phyloP scores from a whole-genome alignment of 2,888 invertebrate genomes.

The Microctonus aethiopoides region DNA sequence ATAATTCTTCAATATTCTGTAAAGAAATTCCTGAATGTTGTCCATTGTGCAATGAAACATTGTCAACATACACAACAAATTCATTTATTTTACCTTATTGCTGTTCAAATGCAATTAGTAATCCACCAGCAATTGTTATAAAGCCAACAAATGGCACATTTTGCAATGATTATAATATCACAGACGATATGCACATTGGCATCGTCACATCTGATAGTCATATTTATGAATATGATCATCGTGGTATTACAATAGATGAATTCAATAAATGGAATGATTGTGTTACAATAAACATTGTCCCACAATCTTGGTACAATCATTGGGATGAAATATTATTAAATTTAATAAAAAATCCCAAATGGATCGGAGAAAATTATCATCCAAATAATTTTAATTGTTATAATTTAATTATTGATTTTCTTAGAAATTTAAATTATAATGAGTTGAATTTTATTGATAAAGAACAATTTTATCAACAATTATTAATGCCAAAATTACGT shows the following conservation, averaged over 20 bases:
- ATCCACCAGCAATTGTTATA: slow-evolving; percentile 84
- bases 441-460: slow-evolving; percentile 51
- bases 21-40: slow-evolving; percentile 81
- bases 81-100: slow-evolving; percentile 82
- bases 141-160: slow-evolving; percentile 91
- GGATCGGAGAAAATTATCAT: slow-evolving; percentile 79
- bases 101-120: slow-evolving; percentile 83
- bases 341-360: slow-evolving; percentile 72
- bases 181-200: slow-evolving; percentile 90
- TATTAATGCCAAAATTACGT: slow-evolving; percentile 84
- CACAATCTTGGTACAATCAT: slow-evolving; percentile 58
- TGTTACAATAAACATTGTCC: slow-evolving; percentile 47
- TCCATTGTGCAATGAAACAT: slow-evolving; percentile 74
- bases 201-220: slow-evolving; percentile 84
- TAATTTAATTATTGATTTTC: slow-evolving; percentile 84
- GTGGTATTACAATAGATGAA: slow-evolving; percentile 72
- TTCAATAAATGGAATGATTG: slow-evolving; percentile 55
- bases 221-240: slow-evolving; percentile 86
- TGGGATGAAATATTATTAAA: slow-evolving; percentile 54
- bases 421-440: slow-evolving; percentile 76
- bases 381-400: slow-evolving; percentile 86
- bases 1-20: slow-evolving; percentile 82
- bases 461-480: slow-evolving; percentile 78
- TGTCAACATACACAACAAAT: slow-evolving; percentile 41
- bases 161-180: slow-evolving; percentile 84